Base-by-base conservation (phyloP, 1,140 invertebrate genomes). In the Drosophila pruinosa region DNA sequence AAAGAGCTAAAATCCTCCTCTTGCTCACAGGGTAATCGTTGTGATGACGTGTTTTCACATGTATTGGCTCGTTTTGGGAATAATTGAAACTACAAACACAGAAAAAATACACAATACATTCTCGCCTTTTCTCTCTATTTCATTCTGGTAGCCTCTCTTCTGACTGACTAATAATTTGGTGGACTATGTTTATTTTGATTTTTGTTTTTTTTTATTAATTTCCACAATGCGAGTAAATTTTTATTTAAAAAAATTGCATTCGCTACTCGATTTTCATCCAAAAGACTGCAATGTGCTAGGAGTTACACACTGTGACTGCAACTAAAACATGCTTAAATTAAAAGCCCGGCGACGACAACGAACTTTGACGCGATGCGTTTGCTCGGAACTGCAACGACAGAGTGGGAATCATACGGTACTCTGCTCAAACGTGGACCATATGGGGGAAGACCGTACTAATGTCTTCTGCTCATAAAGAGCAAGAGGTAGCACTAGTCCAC, bases 1-100 rank as follows among this genome's bases (percentile, higher is more conserved):
- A 57, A 39, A 15, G 21, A 31, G 10, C 10, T 43, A 73, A 48
- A 79, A 74, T 79, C 72, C 72, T 79, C 70, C 41, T 47, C 45
- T 62, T 45, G 50, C 28, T 17, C 14, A 50, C 48, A 65, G 54
- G 62, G 45, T 68, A 53, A 59, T 19, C 48, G 53, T 59, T 34
- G 45, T 47, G 75, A 80, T 78, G 80, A 89, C 78, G 85, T 79
- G 76, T 89, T 78, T 73, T 45, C 28, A 63, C 45, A 57, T 15
- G 8, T n/a, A 50, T 19, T 36, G 4, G 34, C n/a, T 43, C 21
- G n/a, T 34, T 63, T 24, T 58, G 28, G 54, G 21, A 26, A 45
- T 45, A 58, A 28, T 59, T 36, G 56, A 17, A 45, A 62, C n/a
- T n/a, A n/a, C n/a, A 72, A 58, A 31, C 39, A 59, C 56, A 72